Base-by-base conservation (phyloP, 2,113 vertebrate species). In the Himantopus leucocephalus region DNA sequence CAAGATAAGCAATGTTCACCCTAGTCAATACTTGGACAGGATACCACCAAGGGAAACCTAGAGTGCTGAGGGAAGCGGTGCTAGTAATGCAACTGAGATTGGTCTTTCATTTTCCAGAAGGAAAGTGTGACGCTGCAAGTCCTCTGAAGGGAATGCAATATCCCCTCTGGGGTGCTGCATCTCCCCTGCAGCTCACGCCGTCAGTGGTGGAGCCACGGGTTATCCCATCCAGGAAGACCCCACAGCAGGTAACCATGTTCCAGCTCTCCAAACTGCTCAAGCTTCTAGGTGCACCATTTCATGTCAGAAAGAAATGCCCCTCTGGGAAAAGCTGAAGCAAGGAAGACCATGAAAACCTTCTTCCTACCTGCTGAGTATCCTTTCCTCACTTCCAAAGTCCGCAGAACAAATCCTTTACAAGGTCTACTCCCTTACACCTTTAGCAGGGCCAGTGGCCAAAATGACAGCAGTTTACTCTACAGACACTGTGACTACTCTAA, bases 1-100 rank as follows among this genome's bases (percentile, higher is more conserved):
- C 1, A 26, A 80, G 81, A 92, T 88, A 91, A 94, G 89, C 87
- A 71, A 83, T 3, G 67, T 70, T 93, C 89, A 67, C 45, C 77
- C 67, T 3, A 6, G 67, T 96, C 95, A 83, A 96, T 96, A 96
- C 30, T 90, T 96, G 86, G 89, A 92, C 0, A 0, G 77, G 84
- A 92, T 84, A 85, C 41, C 81, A 80, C 59, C 1, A 5, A 91
- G 89, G 74, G 81, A 91, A 94, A 43, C 81, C 70, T 58, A 47
- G 86, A 96, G 55, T 70, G 86, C 91, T 91, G 89, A 91, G 50
- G 41, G 53, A 79, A 94, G 84, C 4, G 0, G 45, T 72, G 62
- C 30, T 95, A 20, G 37, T n/a, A 77, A 75, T 1, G 0, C 62
- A 47, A 55, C 74, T 26, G 50, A 76, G 53, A n/a, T 5, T 82